phyloP scores from a whole-genome alignment of 53 echinoderm and acorn worm species.

The Crossaster papposus region DNA sequence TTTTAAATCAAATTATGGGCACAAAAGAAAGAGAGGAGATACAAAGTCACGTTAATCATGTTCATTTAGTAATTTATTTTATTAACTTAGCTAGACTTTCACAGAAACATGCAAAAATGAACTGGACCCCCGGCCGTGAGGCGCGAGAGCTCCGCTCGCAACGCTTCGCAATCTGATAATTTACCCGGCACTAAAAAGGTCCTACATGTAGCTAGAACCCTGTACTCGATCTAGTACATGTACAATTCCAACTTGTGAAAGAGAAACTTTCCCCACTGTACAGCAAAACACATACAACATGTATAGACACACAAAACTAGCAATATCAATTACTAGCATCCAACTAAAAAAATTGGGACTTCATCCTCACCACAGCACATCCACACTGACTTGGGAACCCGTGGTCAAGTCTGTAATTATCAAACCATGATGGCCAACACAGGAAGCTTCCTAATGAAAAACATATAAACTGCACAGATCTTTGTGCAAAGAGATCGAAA shows the following conservation, averaged over 20 bases:
- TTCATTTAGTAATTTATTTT: no score
- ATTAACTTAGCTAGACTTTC: no score
- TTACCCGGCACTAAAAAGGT: no score
- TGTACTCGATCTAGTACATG: neutral
- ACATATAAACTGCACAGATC: conserved; percentile 19
- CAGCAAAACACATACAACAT: neutral
- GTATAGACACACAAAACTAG: neutral
- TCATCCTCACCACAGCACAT: neutral
- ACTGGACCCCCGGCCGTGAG: no score
- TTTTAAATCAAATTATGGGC: no score
- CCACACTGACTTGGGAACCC: neutral
- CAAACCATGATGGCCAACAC: conserved; percentile 9
- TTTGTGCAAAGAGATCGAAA: neutral
- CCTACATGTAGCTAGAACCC: no score
- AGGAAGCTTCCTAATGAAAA: conserved; percentile 36
- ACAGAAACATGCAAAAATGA: no score
- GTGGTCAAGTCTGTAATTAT: neutral
- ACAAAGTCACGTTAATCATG: no score
- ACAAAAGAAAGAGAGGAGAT: no score
- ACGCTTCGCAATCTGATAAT: no score
- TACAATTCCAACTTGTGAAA: neutral
- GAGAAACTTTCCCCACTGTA: neutral
- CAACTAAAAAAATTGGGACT: neutral
- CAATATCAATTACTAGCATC: neutral
- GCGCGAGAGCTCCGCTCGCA: no score